A percentile compares a stretch with the other conserved stretches of the same genome.
Evolutionary conservation across 2,888 invertebrate genomes (phyloP).

Genomic region (Spisula subtruncata): DNA sequence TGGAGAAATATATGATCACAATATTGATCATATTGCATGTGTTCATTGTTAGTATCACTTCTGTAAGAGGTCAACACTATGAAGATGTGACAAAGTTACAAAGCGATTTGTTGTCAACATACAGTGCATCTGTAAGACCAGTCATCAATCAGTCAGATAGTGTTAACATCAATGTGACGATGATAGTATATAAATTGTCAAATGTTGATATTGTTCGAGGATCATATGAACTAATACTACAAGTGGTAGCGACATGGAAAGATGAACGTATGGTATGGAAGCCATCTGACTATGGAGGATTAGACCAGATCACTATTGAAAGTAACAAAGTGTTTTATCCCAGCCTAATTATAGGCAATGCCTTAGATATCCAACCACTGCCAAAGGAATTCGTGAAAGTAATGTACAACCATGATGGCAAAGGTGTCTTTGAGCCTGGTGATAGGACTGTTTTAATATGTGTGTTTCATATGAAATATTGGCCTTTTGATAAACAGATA

Average conservation of each 20-base stretch:
- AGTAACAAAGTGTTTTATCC: background rate
- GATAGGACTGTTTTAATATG: too few species aligned
- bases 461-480: slow-evolving; percentile 46
- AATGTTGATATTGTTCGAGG: slow-evolving; percentile 13
- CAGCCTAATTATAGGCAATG: background rate
- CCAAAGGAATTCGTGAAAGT: background rate
- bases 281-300: slow-evolving; percentile 20
- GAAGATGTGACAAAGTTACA: background rate
- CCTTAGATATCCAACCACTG: background rate
- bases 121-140: background rate
- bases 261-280: slow-evolving; percentile 28
- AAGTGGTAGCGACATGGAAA: background rate
- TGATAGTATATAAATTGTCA: background rate
- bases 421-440: background rate
- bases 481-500: slow-evolving; percentile 63
- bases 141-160: background rate
- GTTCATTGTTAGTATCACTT: background rate
- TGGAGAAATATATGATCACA: too few species aligned
- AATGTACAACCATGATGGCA: background rate
- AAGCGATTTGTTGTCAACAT: background rate
- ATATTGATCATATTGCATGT: background rate
- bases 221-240: background rate
- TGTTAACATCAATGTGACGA: background rate
- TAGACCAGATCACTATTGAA: background rate
- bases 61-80: background rate